Evolutionary conservation across 2,113 vertebrate genomes (phyloP).

Genomic region (Mus spicilegus): DNA sequence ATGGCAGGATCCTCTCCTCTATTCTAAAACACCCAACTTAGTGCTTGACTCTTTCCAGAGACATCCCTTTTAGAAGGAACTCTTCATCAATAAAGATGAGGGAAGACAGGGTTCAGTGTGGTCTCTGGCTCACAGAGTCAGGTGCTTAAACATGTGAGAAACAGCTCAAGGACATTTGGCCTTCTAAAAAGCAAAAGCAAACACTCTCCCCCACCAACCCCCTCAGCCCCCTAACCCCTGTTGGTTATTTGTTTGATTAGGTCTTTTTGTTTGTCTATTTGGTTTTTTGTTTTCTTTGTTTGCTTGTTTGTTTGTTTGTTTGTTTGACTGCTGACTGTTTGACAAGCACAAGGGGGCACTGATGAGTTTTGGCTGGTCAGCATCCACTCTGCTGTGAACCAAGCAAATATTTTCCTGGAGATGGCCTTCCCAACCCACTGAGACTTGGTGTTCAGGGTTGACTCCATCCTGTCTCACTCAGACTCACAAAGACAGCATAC

Average conservation of each 20-base stretch:
- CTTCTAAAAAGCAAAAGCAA: constrained; percentile 7
- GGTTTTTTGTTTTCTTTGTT: too few species aligned
- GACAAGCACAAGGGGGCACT: neutral
- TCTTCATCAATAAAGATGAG: neutral
- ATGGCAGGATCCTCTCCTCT: neutral
- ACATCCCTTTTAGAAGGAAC: neutral
- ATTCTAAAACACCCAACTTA: neutral
- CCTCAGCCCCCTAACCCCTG: too few species aligned
- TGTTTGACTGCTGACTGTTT: neutral
- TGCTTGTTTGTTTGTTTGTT: neutral
- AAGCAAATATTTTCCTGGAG: neutral
- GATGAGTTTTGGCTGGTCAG: neutral
- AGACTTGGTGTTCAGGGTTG: neutral
- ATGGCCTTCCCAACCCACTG: neutral
- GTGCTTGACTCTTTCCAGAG: neutral
- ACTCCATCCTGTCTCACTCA: neutral
- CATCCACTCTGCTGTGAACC: neutral
- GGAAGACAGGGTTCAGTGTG: neutral
- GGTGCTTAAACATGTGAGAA: neutral
- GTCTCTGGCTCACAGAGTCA: neutral
- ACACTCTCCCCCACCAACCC: neutral
- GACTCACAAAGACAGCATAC: neutral
- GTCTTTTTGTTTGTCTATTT: neutral
- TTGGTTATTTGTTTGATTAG: neutral
- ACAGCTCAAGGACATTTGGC: neutral